These are phyloP conservation scores for Apis laboriosa DNA, from an alignment of 1,140 invertebrate genomes.

Conservation along the genomic window DNA sequence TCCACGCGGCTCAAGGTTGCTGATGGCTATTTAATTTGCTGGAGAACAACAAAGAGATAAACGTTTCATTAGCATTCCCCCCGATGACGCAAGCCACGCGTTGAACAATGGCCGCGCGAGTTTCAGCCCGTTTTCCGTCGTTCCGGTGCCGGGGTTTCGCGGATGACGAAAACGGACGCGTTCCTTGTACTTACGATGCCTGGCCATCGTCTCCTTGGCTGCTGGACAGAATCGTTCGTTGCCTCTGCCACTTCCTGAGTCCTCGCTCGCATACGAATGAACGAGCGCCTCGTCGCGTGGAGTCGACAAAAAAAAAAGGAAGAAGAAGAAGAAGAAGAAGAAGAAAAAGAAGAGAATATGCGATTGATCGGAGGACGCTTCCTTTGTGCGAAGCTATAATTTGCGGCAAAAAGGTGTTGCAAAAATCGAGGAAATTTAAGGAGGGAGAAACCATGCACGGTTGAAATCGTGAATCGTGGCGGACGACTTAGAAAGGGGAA, in stretches of 20 bases:
- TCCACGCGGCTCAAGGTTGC: slow-evolving; percentile 48
- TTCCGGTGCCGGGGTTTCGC: not conserved
- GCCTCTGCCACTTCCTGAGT: slow-evolving; percentile 10
- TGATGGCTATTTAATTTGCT: slow-evolving; percentile 41
- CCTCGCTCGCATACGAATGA: slow-evolving; percentile 25
- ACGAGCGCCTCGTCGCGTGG: not conserved
- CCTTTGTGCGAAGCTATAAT: not conserved
- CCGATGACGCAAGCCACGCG: slow-evolving; percentile 42
- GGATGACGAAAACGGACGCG: not conserved
- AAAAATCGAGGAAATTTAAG: not conserved
- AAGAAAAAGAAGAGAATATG: not conserved
- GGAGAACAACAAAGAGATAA: slow-evolving; percentile 42
- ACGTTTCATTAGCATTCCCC: slow-evolving; percentile 35
- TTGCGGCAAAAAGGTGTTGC: not conserved
- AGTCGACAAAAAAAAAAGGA: not conserved
- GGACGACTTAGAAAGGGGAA: too few relatives aligned
- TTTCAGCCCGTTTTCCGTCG: slow-evolving; percentile 24
- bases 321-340: not conserved
- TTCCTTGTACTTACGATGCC: too few relatives aligned
- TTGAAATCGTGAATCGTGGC: too few relatives aligned
- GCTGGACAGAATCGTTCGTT: slow-evolving; percentile 7
- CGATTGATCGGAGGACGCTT: slow-evolving; percentile 21
- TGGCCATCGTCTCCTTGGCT: not conserved
- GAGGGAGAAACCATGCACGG: too few relatives aligned
- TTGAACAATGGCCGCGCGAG: slow-evolving; percentile 31